phyloP scores from a whole-genome alignment of 2,797 vertebrate species.

The Bothrops alternatus region DNA sequence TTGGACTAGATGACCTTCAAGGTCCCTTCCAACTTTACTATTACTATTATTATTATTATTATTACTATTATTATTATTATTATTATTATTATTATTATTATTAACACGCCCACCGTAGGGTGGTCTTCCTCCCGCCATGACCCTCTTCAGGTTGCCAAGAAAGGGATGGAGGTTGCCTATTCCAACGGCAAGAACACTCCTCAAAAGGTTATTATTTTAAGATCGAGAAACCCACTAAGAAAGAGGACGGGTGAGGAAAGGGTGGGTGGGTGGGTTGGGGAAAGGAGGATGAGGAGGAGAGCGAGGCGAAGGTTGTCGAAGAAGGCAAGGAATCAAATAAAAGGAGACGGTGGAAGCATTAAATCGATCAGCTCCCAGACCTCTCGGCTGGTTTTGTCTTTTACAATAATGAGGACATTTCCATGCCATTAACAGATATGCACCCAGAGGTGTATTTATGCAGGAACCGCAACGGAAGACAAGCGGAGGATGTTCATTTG shows the following conservation, averaged over 20 bases:
- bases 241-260: neutral
- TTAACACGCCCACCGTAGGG: neutral
- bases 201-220: neutral
- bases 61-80: neutral
- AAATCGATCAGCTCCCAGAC: constrained; percentile 46
- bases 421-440: constrained; percentile 48
- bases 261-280: neutral
- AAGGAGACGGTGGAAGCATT: neutral
- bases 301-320: constrained; percentile 50
- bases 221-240: constrained; percentile 55
- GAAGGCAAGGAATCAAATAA: constrained; percentile 52
- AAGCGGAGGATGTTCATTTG: constrained; percentile 56
- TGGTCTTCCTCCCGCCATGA: no score
- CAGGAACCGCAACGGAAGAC: constrained; percentile 48
- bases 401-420: constrained; percentile 44
- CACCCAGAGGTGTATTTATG: constrained; percentile 28
- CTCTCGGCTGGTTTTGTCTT: neutral
- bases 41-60: neutral
- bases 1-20: no score
- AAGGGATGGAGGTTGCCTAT: neutral
- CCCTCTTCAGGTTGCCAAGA: no score
- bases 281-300: neutral
- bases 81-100: neutral
- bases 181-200: neutral
- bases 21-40: no score